These are phyloP conservation scores for Poliocrania exsul DNA, from an alignment of 2,797 vertebrate genomes.

Conservation along the genomic window DNA sequence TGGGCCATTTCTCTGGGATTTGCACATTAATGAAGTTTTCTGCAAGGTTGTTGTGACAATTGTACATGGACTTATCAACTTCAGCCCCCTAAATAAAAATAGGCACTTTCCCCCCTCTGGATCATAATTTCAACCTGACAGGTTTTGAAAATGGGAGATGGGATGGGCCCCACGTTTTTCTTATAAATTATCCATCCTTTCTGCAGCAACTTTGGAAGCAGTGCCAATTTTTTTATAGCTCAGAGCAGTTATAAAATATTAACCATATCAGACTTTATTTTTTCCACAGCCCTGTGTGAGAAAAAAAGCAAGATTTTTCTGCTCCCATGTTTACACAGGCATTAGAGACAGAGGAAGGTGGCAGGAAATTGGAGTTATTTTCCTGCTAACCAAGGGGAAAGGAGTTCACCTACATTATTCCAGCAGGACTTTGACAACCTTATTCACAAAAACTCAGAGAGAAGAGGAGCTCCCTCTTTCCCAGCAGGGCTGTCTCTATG, in stretches of 20 bases:
- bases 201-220: conserved; percentile 33
- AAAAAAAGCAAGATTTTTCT: background rate
- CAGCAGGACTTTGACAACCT: background rate
- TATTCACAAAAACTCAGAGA: background rate
- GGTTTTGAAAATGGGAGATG: background rate
- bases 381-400: background rate
- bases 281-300: background rate
- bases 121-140: background rate
- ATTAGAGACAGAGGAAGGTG: background rate
- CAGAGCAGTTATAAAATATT: conserved; percentile 47
- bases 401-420: background rate
- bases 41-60: background rate
- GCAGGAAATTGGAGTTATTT: background rate
- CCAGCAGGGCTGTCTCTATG: background rate
- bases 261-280: background rate
- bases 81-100: background rate
- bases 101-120: background rate
- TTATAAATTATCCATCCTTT: conserved; percentile 36
- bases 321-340: background rate
- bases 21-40: background rate
- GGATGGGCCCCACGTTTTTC: background rate
- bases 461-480: background rate
- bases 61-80: background rate
- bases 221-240: conserved; percentile 32
- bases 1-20: background rate